Evolutionary conservation across 2,113 vertebrate species (phyloP).

Genomic region (Dipodomys spectabilis): DNA sequence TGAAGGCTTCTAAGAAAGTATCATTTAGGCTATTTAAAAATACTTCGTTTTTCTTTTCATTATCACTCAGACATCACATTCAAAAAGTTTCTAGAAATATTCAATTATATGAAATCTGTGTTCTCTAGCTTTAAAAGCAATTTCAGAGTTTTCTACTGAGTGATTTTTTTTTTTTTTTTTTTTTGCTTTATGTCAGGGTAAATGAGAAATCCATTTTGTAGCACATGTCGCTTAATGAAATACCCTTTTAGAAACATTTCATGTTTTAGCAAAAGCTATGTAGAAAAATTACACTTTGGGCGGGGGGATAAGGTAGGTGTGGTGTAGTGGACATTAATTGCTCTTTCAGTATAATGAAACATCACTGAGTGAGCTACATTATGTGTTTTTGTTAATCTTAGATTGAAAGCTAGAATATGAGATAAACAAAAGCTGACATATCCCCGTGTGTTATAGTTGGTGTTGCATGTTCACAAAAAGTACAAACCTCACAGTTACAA

Average conservation of each 20-base stretch:
- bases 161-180: not conserved
- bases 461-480: not conserved
- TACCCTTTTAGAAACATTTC: constrained; percentile 33
- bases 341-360: constrained; percentile 9
- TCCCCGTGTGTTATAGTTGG: not conserved
- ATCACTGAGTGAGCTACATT: not conserved
- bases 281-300: constrained; percentile 59
- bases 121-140: not conserved
- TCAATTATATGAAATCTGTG: constrained; percentile 57
- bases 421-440: not conserved
- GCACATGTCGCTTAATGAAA: constrained; percentile 45
- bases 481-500: not conserved
- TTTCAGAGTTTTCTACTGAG: constrained; percentile 52
- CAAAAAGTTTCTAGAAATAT: constrained; percentile 55
- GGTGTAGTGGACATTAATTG: not conserved
- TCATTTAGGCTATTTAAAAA: constrained; percentile 12
- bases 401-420: not conserved
- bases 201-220: constrained; percentile 56
- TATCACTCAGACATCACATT: constrained; percentile 31
- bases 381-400: not conserved
- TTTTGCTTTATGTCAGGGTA: constrained; percentile 44
- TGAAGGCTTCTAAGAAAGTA: not conserved
- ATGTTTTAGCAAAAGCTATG: constrained; percentile 47
- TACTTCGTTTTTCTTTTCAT: constrained; percentile 24
- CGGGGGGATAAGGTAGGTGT: not conserved